Percentiles rank a stretch among this genome's conserved stretches.
Conservation (phyloP, 2,888 invertebrate genomes). For the Girardia tigrina region DNA sequence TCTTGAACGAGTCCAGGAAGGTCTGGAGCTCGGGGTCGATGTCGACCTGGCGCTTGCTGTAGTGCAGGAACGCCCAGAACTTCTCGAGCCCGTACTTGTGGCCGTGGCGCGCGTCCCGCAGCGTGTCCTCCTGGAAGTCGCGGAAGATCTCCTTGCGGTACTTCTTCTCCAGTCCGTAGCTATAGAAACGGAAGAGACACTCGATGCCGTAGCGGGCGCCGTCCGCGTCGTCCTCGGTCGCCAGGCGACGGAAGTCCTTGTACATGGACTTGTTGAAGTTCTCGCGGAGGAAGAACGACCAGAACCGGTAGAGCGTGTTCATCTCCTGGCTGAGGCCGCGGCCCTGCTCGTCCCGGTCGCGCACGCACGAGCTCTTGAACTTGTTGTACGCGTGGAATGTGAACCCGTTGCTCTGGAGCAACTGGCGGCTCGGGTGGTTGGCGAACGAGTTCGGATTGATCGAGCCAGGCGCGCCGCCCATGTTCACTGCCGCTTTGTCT, state of each 20-base stretch:
- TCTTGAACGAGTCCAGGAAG: too few species aligned
- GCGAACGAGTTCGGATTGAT: neutral
- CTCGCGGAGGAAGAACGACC: conserved; percentile 96
- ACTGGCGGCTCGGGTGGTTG: neutral
- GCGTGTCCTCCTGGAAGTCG: conserved; percentile 83
- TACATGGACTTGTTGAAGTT: conserved; percentile 97
- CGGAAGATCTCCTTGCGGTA: conserved; percentile 85
- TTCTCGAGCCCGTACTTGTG: conserved; percentile 94
- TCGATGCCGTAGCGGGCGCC: conserved; percentile 67
- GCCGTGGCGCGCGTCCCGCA: conserved; percentile 73
- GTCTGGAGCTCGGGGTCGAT: conserved; percentile 49
- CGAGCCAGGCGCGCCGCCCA: neutral
- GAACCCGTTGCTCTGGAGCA: conserved; percentile 11
- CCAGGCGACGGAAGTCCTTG: conserved; percentile 75
- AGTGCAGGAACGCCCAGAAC: conserved; percentile 96
- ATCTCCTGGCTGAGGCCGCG: conserved; percentile 60
- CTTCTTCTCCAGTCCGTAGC: conserved; percentile 87
- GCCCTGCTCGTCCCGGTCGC: neutral
- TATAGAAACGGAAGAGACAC: conserved; percentile 79
- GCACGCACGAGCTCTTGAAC: neutral
- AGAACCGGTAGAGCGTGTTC: conserved; percentile 97
- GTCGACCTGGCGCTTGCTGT: conserved; percentile 54
- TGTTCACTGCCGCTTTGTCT: too few species aligned
- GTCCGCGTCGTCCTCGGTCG: conserved; percentile 77
- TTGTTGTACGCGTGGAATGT: conserved; percentile 24